A percentile compares a stretch with the other conserved stretches of the same genome.
These are phyloP conservation scores for Drosophila anomelani DNA, from an alignment of 2,888 invertebrate genomes.

Conservation along the genomic window DNA sequence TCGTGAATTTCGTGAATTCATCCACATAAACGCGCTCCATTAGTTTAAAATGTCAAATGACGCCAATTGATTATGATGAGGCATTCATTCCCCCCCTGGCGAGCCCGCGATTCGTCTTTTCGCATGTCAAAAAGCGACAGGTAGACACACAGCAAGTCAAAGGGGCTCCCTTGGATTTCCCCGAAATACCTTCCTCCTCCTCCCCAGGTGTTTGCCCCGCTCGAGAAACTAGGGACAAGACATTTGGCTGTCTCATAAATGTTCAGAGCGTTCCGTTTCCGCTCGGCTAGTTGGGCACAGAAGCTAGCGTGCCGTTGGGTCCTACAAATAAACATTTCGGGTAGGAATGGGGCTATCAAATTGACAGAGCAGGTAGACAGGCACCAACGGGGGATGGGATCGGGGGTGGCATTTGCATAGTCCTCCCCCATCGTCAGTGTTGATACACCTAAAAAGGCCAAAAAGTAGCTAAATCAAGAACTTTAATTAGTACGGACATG, in stretches of 20 bases:
- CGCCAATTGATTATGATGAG: slow-evolving; percentile 80
- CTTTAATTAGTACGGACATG: neutral
- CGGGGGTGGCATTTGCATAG: slow-evolving; percentile 5
- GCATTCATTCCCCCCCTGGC: slow-evolving; percentile 25
- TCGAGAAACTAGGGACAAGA: slow-evolving; percentile 43
- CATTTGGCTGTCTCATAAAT: slow-evolving; percentile 76
- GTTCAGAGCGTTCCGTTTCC: slow-evolving; percentile 59
- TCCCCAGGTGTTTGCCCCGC: slow-evolving; percentile 8
- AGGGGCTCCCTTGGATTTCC: slow-evolving; percentile 9
- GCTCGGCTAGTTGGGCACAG: slow-evolving; percentile 57
- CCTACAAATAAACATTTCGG: slow-evolving; percentile 50
- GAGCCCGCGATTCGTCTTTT: slow-evolving; percentile 68
- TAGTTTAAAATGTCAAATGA: slow-evolving; percentile 78
- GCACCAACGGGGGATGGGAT: slow-evolving; percentile 4
- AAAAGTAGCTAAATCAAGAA: neutral
- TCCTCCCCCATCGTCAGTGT: slow-evolving; percentile 25
- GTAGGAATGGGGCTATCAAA: slow-evolving; percentile 51
- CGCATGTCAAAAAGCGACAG: slow-evolving; percentile 74
- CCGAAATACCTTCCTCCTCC: neutral
- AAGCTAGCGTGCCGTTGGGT: slow-evolving; percentile 65
- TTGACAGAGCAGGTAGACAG: slow-evolving; percentile 55
- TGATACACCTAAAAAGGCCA: neutral
- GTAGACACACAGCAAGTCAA: slow-evolving; percentile 57
- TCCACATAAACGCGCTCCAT: slow-evolving; percentile 35
- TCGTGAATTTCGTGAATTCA: neutral